phyloP scores from a whole-genome alignment of 2,888 invertebrate species.

The Gymnocheta viridis region DNA sequence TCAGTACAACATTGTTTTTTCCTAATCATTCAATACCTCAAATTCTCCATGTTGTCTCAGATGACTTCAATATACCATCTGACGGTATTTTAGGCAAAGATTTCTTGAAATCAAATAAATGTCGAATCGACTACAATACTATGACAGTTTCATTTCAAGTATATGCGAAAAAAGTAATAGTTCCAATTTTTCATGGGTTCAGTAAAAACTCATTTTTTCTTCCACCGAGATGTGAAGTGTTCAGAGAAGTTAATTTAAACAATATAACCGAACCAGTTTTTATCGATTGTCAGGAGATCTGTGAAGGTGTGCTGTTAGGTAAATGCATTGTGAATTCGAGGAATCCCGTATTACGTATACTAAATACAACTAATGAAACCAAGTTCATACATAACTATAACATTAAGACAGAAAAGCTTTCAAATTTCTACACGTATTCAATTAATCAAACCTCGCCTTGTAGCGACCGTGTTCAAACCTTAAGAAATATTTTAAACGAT shows the following conservation, averaged over 20 bases:
- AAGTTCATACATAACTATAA: neutral
- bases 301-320: constrained; percentile 1
- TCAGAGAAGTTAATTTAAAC: neutral
- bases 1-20: neutral
- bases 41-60: constrained; percentile 1
- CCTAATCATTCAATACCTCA: neutral
- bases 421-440: constrained; percentile 5
- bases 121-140: constrained; percentile 5
- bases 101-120: constrained; percentile 14
- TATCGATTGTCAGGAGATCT: constrained; percentile 35
- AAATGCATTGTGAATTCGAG: constrained; percentile 3
- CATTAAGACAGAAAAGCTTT: constrained; percentile 8
- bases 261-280: constrained; percentile 21
- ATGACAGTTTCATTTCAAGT: constrained; percentile 22
- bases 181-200: constrained; percentile 22
- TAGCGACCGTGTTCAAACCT: no score
- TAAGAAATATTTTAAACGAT: no score
- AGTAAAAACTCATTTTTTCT: no score
- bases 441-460: neutral
- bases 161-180: neutral
- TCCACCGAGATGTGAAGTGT: constrained; percentile 22
- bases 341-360: neutral
- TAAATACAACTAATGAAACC: constrained; percentile 11
- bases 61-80: constrained; percentile 17
- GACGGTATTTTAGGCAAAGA: constrained; percentile 3